Evolutionary conservation across 2,797 vertebrate genomes (phyloP), one percentile per base, ranked within the genome.

Genomic region (Coranthus polyacanthus): DNA sequence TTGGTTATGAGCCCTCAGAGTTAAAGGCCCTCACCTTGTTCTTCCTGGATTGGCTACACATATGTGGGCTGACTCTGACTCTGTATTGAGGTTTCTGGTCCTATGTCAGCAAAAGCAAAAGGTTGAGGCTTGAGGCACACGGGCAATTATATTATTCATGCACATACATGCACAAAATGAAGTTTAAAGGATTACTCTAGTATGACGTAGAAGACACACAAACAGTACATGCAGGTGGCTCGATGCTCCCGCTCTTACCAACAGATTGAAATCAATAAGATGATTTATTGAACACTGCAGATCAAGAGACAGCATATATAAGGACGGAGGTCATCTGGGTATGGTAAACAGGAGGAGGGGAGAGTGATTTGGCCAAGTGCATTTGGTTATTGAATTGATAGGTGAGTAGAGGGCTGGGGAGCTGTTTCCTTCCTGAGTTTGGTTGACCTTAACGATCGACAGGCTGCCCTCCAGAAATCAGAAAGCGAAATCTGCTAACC

Each of bases 371-470:
- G 69, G 18, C 60, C 76, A 72, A 81, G 67, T 88, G 82, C 75
- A 84, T 81, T 90, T 55, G 54, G 77, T 82, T 75, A 85, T 75
- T 78, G 78, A 81, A 72, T 50, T 78, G 76, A 79, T 81, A 83
- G 78, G 58, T 78, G 66, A 86, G 80, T 65, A 70, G 81, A 72
- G 69, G 82, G 68, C n/a, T n/a, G 71, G 77, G 77, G 70, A 75
- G 75, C 46, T 9, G 42, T 88, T 89, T 88, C 87, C 85, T 91
- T 89, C 83, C 85, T 81, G 80, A 84, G 78, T 79, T 87, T 80
- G 68, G 76, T 63, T 87, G 87, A 90, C 89, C 86, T 85, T 80
- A 85, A 79, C 36, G 20, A 88, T 83, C 24, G 65, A 78, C 78
- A 73, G 61, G 69, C 55, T 74, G 73, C 62, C 75, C 84, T 84